Evolutionary conservation across 2,113 vertebrate species (phyloP), one percentile per base, ranked within the genome.

Genomic region (Mustelus asterias): DNA sequence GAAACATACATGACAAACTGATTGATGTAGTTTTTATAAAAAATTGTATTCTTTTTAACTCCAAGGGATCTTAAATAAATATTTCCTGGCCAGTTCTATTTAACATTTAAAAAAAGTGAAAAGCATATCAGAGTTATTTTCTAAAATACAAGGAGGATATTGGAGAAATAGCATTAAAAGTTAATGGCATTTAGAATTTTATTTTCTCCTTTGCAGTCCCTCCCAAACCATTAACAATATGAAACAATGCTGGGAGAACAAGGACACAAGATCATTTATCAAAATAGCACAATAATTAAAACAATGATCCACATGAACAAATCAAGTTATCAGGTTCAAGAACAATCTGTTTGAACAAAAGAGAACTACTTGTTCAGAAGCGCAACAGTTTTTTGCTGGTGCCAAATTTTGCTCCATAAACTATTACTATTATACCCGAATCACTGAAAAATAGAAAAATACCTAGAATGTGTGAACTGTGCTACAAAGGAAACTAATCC

Each of bases 1-100:
- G 70, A 65, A 96, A 96, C 93, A 63, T 76, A 96, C 24, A 96
- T 95, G 96, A 93, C 94, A 96, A 97, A 94, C 96, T 97, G 96
- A 96, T 44, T 80, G 41, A 72, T 33, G 24, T 67, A 72, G 72
- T 33, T 65, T 63, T 65, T 76, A 54, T 54, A 2, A 76, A 76
- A 16, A 92, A 16, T 63, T 65, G 54, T n/a, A 20, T 37, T n/a
- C 1, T 37, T 92, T 92, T 65, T 33, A 67, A 93, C 60, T 63
- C 22, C 14, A 93, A 93, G 20, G 1, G 24, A 72, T 76, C 8
- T 60, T 72, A 54, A 70, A 18, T 48, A 29, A 10, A 95, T n/a
- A n/a, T n/a, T n/a, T n/a, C 76, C 26, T 72, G 24, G 69, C 41
- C 69, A 72, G 37, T n/a, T n/a, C n/a, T n/a, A 26, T 9, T 16